Evolutionary conservation across 2,113 vertebrate species (phyloP).

Genomic region (Laticauda laticaudata): DNA sequence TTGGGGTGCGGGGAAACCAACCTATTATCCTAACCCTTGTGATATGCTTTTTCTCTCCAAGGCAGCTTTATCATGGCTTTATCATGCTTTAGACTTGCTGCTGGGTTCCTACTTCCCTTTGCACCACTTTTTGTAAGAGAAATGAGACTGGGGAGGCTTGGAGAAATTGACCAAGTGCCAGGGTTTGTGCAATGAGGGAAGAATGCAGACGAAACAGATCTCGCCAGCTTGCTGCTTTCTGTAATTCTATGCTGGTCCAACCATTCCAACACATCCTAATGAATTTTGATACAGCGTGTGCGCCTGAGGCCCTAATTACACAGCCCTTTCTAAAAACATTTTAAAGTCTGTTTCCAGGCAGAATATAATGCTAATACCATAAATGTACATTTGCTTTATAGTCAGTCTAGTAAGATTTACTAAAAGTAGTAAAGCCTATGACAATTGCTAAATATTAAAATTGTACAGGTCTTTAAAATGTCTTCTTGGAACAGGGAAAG

Average conservation of each 20-base stretch:
- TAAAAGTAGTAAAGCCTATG: background rate
- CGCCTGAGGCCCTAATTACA: constrained; percentile 13
- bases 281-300: background rate
- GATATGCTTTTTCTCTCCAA: constrained; percentile 42
- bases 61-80: constrained; percentile 10
- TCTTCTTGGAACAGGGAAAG: background rate
- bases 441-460: background rate
- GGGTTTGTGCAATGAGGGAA: constrained; percentile 15
- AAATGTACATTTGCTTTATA: background rate
- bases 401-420: background rate
- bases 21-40: constrained; percentile 28
- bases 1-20: too few species aligned
- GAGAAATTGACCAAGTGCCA: constrained; percentile 13
- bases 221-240: constrained; percentile 12
- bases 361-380: background rate
- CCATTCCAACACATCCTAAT: background rate
- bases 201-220: constrained; percentile 37
- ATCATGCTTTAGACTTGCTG: background rate
- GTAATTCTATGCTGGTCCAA: constrained; percentile 19
- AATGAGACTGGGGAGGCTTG: constrained; percentile 32
- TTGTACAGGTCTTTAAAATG: background rate
- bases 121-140: constrained; percentile 16
- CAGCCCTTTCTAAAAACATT: background rate
- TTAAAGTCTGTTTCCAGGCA: background rate
- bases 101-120: background rate